A percentile compares a stretch with the other conserved stretches of the same genome.
phyloP scores from a whole-genome alignment of 1,140 invertebrate genomes.

The Solenopsis invicta region DNA sequence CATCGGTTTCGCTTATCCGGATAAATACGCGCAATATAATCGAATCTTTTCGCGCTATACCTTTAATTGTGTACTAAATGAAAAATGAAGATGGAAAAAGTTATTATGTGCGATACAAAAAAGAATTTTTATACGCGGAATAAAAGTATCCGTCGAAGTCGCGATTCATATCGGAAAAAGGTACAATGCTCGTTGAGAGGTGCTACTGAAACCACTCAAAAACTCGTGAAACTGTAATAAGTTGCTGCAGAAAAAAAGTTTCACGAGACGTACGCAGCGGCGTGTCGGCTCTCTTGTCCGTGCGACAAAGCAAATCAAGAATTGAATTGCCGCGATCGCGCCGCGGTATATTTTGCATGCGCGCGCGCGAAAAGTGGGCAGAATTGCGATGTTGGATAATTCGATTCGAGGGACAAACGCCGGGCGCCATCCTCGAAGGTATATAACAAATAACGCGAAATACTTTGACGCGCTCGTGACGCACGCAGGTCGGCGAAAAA shows the following conservation, averaged over 20 bases:
- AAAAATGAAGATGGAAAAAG: too few relatives aligned
- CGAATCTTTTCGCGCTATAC: background rate
- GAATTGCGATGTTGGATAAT: conserved; percentile 33
- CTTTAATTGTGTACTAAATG: background rate
- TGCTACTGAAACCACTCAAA: background rate
- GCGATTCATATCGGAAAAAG: background rate
- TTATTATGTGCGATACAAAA: background rate
- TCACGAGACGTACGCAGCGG: background rate
- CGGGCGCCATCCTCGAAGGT: conserved; percentile 14
- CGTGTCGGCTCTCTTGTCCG: too few relatives aligned
- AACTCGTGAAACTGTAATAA: conserved; percentile 34
- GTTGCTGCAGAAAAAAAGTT: background rate
- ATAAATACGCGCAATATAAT: background rate
- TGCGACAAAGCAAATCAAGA: conserved; percentile 26
- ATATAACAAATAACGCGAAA: conserved; percentile 32
- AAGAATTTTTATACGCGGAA: background rate
- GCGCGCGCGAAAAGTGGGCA: background rate
- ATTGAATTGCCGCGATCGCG: conserved; percentile 30
- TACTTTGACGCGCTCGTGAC: conserved; percentile 30
- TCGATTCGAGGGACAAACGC: conserved; percentile 16
- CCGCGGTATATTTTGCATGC: background rate
- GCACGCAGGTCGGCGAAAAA: conserved; percentile 61
- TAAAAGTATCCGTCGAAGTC: background rate
- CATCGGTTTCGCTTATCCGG: background rate
- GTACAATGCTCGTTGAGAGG: background rate